These are phyloP conservation scores for Napeogenes sylphis DNA, from an alignment of 2,888 invertebrate genomes.

Conservation along the genomic window DNA sequence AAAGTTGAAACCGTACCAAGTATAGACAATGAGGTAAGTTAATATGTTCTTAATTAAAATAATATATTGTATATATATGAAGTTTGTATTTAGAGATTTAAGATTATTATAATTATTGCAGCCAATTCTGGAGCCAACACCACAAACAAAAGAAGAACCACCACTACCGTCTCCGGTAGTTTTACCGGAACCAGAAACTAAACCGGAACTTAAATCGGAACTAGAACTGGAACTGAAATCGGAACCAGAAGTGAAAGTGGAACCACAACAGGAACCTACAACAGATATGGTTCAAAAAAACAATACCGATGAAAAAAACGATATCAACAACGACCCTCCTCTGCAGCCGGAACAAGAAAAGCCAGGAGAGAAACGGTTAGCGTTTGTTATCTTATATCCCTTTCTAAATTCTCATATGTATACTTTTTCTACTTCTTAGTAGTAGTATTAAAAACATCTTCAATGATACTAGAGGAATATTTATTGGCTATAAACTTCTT, in stretches of 20 bases:
- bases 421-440: too few species aligned
- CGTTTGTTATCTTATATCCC: constrained; percentile 1
- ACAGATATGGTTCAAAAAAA: constrained; percentile 19
- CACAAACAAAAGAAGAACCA: constrained; percentile 6
- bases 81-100: too few species aligned
- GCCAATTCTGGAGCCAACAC: too few species aligned
- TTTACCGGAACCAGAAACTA: constrained; percentile 14
- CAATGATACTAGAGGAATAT: too few species aligned
- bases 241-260: constrained; percentile 17
- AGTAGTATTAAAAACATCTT: too few species aligned
- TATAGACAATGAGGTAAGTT: constrained; percentile 15
- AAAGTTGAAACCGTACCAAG: constrained; percentile 17
- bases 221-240: constrained; percentile 4
- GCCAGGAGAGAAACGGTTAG: constrained; percentile 65
- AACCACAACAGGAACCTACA: constrained; percentile 14
- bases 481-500: too few species aligned
- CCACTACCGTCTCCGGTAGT: constrained; percentile 3
- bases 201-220: constrained; percentile 2
- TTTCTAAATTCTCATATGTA: too few species aligned
- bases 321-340: constrained; percentile 62
- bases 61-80: too few species aligned
- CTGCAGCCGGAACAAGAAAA: constrained; percentile 60
- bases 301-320: constrained; percentile 22
- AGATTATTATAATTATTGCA: too few species aligned
- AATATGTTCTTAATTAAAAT: background rate